Evolutionary conservation across 1,140 invertebrate genomes (phyloP).

Genomic region (Papilio aristodemus): DNA sequence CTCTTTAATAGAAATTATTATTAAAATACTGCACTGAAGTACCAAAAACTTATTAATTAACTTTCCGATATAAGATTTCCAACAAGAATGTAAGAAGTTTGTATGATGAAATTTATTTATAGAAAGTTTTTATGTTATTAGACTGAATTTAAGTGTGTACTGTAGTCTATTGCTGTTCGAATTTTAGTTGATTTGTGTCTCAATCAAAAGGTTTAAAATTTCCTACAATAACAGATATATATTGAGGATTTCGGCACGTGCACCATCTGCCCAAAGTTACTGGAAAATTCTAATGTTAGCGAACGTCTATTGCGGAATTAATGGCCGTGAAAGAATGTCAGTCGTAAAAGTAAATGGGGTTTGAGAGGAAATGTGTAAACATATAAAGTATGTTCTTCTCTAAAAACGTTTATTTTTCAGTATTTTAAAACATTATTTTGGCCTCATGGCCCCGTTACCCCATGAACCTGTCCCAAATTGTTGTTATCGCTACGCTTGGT

Average conservation of each 20-base stretch:
- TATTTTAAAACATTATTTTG: slow-evolving; percentile 1
- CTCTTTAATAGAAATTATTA: too few species aligned
- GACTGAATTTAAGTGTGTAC: too few species aligned
- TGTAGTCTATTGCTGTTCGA: neutral
- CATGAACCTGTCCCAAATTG: neutral
- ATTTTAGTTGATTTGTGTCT: neutral
- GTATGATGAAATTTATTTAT: too few species aligned
- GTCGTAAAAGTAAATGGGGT: slow-evolving; percentile 23
- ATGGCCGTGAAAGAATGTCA: slow-evolving; percentile 19
- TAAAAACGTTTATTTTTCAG: slow-evolving; percentile 17
- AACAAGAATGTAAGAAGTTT: too few species aligned
- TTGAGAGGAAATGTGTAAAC: slow-evolving; percentile 22
- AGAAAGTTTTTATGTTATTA: too few species aligned
- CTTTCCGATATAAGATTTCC: too few species aligned
- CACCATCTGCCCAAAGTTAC: slow-evolving; percentile 2
- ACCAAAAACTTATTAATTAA: too few species aligned
- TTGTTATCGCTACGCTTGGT: neutral
- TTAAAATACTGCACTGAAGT: too few species aligned
- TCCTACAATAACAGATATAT: slow-evolving; percentile 2
- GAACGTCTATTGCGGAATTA: slow-evolving; percentile 16
- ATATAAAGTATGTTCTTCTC: slow-evolving; percentile 6
- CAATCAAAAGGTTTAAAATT: neutral
- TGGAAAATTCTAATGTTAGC: slow-evolving; percentile 19
- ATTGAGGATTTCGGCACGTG: slow-evolving; percentile 7
- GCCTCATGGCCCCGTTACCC: slow-evolving; percentile 8